Conservation (phyloP, 2,888 invertebrate genomes). For the Ephialtes manifestator region DNA sequence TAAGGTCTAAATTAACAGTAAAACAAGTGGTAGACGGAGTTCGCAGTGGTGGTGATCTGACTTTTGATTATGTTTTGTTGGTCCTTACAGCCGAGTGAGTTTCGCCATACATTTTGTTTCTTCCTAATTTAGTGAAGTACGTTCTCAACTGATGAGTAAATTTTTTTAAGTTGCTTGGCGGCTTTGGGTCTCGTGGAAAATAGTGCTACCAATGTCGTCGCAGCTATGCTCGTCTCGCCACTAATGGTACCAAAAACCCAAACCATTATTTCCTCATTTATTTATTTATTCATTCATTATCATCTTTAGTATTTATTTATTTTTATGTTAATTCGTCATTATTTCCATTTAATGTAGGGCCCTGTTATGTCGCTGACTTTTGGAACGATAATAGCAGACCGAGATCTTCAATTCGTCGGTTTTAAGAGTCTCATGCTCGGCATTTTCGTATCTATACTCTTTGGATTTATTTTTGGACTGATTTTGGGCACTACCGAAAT, state of each 20-base stretch:
- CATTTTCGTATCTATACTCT: constrained; percentile 91
- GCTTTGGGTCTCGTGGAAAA: constrained; percentile 94
- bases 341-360: constrained; percentile 86
- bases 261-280: not conserved
- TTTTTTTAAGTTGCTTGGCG: constrained; percentile 90
- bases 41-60: constrained; percentile 91
- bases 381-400: constrained; percentile 92
- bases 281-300: not conserved
- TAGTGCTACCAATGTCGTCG: constrained; percentile 93
- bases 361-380: constrained; percentile 96
- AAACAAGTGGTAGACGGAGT: constrained; percentile 95
- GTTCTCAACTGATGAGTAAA: not conserved
- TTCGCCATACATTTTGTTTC: not conserved
- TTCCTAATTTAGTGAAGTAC: not conserved
- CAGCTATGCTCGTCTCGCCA: constrained; percentile 92
- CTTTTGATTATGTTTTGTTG: constrained; percentile 93
- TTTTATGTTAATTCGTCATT: constrained; percentile 3
- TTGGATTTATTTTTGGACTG: constrained; percentile 93
- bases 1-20: constrained; percentile 92
- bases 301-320: not conserved
- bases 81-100: constrained; percentile 94
- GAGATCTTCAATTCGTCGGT: constrained; percentile 90
- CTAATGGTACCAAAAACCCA: constrained; percentile 87
- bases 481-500: constrained; percentile 91
- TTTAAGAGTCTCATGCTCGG: constrained; percentile 90